phyloP scores from a whole-genome alignment of 1,140 invertebrate genomes.

The Drosophila littoralis region DNA sequence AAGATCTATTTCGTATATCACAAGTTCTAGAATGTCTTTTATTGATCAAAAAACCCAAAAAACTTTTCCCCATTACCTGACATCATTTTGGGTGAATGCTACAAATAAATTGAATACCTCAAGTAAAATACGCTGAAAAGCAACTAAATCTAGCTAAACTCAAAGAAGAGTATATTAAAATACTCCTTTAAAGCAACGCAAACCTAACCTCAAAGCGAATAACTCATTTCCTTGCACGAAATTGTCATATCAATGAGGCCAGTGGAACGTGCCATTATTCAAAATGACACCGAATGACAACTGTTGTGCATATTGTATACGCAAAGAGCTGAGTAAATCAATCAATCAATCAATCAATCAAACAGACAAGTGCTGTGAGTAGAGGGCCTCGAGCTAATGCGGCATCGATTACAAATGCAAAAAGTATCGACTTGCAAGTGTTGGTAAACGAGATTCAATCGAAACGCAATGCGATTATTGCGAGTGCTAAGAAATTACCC shows the following conservation, averaged over 20 bases:
- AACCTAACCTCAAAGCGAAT: too few species aligned
- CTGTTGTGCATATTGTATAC: neutral
- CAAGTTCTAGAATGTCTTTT: too few species aligned
- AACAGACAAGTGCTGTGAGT: conserved; percentile 17
- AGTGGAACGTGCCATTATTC: conserved; percentile 11
- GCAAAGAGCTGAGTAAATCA: neutral
- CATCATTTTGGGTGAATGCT: too few species aligned
- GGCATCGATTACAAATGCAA: conserved; percentile 18
- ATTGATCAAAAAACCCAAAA: too few species aligned
- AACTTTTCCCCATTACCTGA: too few species aligned
- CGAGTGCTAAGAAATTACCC: conserved; percentile 48
- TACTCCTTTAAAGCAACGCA: too few species aligned
- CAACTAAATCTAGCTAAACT: too few species aligned
- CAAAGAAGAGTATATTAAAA: too few species aligned
- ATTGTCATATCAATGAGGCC: neutral
- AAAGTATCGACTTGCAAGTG: conserved; percentile 4
- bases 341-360: conserved; percentile 17
- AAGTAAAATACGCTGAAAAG: too few species aligned
- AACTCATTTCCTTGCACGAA: neutral
- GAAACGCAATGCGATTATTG: conserved; percentile 19
- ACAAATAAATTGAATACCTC: too few species aligned
- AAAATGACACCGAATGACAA: conserved; percentile 13
- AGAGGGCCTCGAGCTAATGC: conserved; percentile 9
- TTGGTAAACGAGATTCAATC: conserved; percentile 31
- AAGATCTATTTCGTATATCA: too few species aligned